phyloP scores from a whole-genome alignment of 2,888 invertebrate genomes.

The Miltochrista miniata region DNA sequence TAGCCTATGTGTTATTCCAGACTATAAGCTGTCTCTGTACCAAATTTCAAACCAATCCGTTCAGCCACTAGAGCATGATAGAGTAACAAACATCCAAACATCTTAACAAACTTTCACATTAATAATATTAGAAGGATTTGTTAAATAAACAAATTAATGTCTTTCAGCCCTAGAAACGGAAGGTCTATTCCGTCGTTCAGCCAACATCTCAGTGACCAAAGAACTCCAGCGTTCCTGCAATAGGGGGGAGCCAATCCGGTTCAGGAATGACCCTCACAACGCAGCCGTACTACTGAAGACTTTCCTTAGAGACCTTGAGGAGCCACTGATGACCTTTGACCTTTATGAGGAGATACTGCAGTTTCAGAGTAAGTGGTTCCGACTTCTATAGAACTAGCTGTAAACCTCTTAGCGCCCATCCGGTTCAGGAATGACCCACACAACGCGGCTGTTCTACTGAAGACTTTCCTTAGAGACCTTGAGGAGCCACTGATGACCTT shows the following conservation, averaged over 20 bases:
- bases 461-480: conserved; percentile 96
- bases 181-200: conserved; percentile 97
- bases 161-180: conserved; percentile 94
- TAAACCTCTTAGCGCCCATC: too few relatives aligned
- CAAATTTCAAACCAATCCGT: too few relatives aligned
- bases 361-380: conserved; percentile 90
- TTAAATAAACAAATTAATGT: too few relatives aligned
- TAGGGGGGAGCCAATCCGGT: conserved; percentile 91
- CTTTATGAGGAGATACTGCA: conserved; percentile 96
- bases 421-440: conserved; percentile 93
- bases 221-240: conserved; percentile 94
- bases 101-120: too few relatives aligned
- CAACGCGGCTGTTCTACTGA: conserved; percentile 96
- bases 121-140: too few relatives aligned
- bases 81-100: too few relatives aligned
- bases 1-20: too few relatives aligned
- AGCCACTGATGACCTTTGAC: conserved; percentile 96
- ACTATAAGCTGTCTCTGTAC: too few relatives aligned
- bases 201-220: conserved; percentile 92
- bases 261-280: conserved; percentile 93
- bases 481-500: conserved; percentile 97
- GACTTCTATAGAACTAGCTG: too few relatives aligned
- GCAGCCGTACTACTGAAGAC: conserved; percentile 98
- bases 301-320: conserved; percentile 95
- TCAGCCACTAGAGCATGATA: too few relatives aligned